Percentiles rank a stretch among this genome's conserved stretches.
Evolutionary conservation across 2,797 vertebrate species (phyloP).

Genomic region (Saguinus oedipus): DNA sequence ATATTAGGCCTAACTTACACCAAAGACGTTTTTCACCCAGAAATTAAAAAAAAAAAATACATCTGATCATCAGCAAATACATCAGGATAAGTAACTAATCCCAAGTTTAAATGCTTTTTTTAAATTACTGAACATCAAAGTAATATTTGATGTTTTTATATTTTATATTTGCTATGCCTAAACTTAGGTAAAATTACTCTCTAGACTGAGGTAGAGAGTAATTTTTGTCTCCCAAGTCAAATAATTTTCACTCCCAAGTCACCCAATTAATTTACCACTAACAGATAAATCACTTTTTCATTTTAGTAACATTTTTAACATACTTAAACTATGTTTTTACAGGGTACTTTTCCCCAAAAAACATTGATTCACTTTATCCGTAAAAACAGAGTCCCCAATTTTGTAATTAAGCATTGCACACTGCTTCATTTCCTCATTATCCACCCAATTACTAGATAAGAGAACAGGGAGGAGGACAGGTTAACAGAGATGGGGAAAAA

Average conservation of each 20-base stretch:
- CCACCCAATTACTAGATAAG: slow-evolving; percentile 33
- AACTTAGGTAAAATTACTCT: not conserved
- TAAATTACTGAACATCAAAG: not conserved
- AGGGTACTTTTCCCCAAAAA: not conserved
- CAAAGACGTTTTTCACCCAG: not conserved
- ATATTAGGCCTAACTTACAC: not conserved
- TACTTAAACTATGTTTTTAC: not conserved
- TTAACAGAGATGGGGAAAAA: not conserved
- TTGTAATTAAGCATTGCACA: slow-evolving; percentile 37
- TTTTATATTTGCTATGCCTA: not conserved
- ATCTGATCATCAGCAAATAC: not conserved
- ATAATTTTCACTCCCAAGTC: not conserved
- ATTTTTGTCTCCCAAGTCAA: not conserved
- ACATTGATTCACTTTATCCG: not conserved
- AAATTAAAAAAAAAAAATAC: not conserved
- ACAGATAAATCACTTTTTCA: slow-evolving; percentile 24
- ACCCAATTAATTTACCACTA: slow-evolving; percentile 17
- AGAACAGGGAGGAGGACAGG: not conserved
- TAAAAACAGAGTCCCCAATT: slow-evolving; percentile 18
- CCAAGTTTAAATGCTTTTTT: not conserved
- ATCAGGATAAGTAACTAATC: not conserved
- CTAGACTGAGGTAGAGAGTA: not conserved
- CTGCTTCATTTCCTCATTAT: slow-evolving; percentile 43
- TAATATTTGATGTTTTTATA: too few relatives aligned
- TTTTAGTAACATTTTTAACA: slow-evolving; percentile 35